Base-by-base conservation (phyloP, 1,140 invertebrate genomes). In the Oreohelix idahoensis region DNA sequence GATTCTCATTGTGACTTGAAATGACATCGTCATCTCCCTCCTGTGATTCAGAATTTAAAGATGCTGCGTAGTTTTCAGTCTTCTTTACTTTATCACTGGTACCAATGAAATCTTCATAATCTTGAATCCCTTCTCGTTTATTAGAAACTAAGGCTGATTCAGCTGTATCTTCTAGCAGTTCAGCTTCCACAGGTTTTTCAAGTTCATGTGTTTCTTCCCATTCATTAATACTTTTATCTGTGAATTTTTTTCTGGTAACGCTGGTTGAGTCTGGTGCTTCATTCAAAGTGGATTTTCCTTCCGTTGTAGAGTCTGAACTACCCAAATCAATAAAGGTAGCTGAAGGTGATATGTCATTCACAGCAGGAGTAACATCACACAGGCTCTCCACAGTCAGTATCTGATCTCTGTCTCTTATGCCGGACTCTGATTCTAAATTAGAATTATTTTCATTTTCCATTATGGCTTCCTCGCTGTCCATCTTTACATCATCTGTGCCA, bases 361-460 rank as follows among this genome's bases (percentile, higher is more conserved):
- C 10, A 20, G 20, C 17, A 58, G 2, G 8, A 15, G 53, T 23
- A 10, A n/a, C 53, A 20, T 10, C 23, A 58, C 8, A 58, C 53
- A 15, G 15, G 5, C 53, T 20, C n/a, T 32, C 29, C 29, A 66
- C 63, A 32, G 4, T 20, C 23, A 51, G 15, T 5, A 1, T 45
- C 32, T 45, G 63, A 32, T 36, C 80, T 53, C 45, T 51, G 42
- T 39, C 32, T 58, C 69, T 73, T 26, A 39, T 51, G 38, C 45
- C 32, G 13, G 80, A 75, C 20, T 82, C 70, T 53, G 80, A 82
- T 75, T 82, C 80, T 23, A 82, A 4, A 82, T 85, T 85, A 35
- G 77, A 83, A 36, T 85, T 85, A 51, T 85, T 85, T 45, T 85
- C 84, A 77, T 85, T 85, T 53, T 85, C 84, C 73, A 85, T 81